A percentile compares a stretch with the other conserved stretches of the same genome.
phyloP scores from a whole-genome alignment of 2,113 vertebrate genomes.

The Bubalus kerabau region DNA sequence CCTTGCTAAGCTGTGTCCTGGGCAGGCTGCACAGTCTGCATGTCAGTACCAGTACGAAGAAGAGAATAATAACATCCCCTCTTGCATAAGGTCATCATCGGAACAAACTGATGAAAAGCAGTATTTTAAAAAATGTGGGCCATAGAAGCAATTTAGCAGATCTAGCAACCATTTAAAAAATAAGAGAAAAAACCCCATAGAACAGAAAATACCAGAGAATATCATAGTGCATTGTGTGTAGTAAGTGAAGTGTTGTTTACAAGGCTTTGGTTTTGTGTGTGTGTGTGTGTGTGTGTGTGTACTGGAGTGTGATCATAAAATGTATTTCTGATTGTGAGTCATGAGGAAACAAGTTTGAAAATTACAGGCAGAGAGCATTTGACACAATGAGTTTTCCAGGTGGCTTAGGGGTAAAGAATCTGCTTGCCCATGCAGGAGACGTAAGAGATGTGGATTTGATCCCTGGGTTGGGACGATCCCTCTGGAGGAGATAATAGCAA shows the following conservation, averaged over 20 bases:
- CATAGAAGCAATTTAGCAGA: neutral
- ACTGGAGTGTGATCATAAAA: neutral
- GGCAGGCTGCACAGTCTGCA: no score
- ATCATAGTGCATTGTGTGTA: fast-evolving
- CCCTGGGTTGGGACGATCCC: neutral
- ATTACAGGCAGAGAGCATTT: neutral
- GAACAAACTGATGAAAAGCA: neutral
- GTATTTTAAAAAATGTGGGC: neutral
- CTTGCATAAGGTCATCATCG: fast-evolving
- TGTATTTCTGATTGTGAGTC: neutral
- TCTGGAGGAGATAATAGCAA: neutral
- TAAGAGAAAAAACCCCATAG: neutral
- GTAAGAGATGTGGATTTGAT: neutral
- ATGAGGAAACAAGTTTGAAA: neutral
- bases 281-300: neutral
- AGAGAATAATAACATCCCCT: fast-evolving
- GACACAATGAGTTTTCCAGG: neutral
- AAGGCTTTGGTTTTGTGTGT: neutral
- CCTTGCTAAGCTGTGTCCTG: neutral
- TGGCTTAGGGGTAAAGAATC: neutral
- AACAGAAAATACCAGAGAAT: neutral
- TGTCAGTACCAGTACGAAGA: neutral
- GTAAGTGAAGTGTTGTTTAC: neutral
- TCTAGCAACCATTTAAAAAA: neutral
- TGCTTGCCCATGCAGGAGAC: neutral